Evolutionary conservation across 64 coral and sea anemone species (phyloP).

Genomic region (Orbicella faveolata): DNA sequence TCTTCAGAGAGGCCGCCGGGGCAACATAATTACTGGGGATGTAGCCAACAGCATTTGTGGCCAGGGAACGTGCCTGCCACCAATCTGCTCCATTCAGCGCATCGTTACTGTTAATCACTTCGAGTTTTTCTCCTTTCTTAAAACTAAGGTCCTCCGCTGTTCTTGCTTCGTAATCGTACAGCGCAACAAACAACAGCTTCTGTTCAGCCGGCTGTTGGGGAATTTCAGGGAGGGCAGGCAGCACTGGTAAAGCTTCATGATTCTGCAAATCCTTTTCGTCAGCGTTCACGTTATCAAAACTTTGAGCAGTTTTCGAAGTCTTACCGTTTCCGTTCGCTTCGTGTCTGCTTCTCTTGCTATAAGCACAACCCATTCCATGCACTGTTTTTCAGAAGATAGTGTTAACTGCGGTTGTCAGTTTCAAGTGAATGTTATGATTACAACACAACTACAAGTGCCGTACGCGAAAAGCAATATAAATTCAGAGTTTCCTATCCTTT

Average conservation of each 20-base stretch:
- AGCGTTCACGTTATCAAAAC: constrained; percentile 24
- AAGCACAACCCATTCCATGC: constrained; percentile 78
- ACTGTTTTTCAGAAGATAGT: not conserved
- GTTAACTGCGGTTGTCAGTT: not conserved
- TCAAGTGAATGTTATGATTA: constrained; percentile 17
- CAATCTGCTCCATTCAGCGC: constrained; percentile 69
- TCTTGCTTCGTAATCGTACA: constrained; percentile 96
- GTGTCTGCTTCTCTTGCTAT: constrained; percentile 57
- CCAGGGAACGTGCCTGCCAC: constrained; percentile 92
- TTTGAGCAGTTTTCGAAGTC: constrained; percentile 26
- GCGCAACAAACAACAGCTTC: constrained; percentile 80
- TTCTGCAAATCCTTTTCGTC: constrained; percentile 9
- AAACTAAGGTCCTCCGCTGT: constrained; percentile 96
- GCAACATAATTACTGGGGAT: constrained; percentile 98
- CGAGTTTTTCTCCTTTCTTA: constrained; percentile 91
- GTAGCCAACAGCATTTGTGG: constrained; percentile 76
- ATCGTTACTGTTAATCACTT: constrained; percentile 87
- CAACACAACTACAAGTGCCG: constrained; percentile 2
- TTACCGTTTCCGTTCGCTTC: constrained; percentile 45
- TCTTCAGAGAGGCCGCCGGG: constrained; percentile 73
- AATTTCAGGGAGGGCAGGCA: constrained; percentile 18
- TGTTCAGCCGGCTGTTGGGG: constrained; percentile 34
- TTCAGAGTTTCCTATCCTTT: constrained; percentile 14
- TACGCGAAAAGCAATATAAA: constrained; percentile 3
- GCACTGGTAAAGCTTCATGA: constrained; percentile 42